Base-by-base conservation (phyloP, 2,888 invertebrate genomes). In the Drosophila silvestris region DNA sequence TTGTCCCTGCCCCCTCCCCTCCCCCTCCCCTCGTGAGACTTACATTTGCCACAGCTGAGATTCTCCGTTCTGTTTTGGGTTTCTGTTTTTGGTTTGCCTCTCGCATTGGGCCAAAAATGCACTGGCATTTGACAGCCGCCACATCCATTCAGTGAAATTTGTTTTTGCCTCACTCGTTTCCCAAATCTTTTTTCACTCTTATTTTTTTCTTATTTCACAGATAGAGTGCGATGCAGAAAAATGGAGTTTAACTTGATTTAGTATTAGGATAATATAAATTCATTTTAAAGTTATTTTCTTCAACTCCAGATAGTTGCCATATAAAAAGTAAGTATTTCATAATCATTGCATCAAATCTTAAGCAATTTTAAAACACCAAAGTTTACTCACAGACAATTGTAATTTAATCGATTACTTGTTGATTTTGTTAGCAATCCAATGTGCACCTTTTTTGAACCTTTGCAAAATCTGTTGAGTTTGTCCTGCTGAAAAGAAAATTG, bases 51-150 rank as follows among this genome's bases (percentile, higher is more conserved):
- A 56, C 74, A 82, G 78, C 80, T 81, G 80, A 70, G 80, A 80
- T 80, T 81, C 59, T 56, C 37, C 3, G 22, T 22, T 32, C 5
- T 58, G 58, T 41, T 58, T 58, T 53, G 33, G 30, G 28, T 50
- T 39, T 44, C 41, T 12, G 10, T 33, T 60, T 26, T 28, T n/a
- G 59, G 54, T 58, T 61, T 56, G 51, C 58, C 51, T 28, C 74
- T 33, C 71, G 83, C 70, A 78, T 77, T 74, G 62, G 70, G 62
- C 62, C 82, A 74, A 89, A 76, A 82, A 72, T 90, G 90, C 71
- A 80, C 56, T 81, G 85, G 85, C 85, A 88, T 90, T 85, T 90
- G 85, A 82, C 85, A 85, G 90, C 77, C 84, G 80, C 74, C 90
- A 74, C 86, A 80, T 87, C 71, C 80, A 78, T 85, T 82, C 90